A percentile compares a stretch with the other conserved stretches of the same genome.
These are phyloP conservation scores for Ophioderma brevispina DNA, from an alignment of 35 echinoderm and acorn worm genomes.

Conservation along the genomic window DNA sequence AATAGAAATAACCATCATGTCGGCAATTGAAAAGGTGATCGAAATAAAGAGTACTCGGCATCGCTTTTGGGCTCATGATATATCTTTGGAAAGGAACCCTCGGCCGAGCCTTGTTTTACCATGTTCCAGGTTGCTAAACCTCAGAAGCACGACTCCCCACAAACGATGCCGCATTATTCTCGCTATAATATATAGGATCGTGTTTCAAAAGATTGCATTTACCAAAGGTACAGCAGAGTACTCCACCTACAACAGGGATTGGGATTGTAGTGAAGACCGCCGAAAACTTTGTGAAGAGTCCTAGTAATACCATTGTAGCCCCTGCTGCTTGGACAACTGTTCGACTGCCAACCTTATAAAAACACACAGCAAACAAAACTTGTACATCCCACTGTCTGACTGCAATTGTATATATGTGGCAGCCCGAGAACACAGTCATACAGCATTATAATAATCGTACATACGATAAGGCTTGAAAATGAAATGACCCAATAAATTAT, in stretches of 20 bases:
- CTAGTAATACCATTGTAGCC: conserved; percentile 56
- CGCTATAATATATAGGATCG: no score
- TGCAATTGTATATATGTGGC: not conserved
- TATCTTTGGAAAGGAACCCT: no score
- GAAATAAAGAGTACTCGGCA: no score
- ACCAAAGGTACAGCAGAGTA: conserved; percentile 89
- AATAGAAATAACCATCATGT: no score
- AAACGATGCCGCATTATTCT: no score
- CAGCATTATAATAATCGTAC: not conserved
- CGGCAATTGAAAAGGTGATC: no score
- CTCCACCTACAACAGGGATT: conserved; percentile 78
- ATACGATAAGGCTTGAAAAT: not conserved
- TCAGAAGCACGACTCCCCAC: no score
- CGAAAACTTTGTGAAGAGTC: conserved; percentile 75
- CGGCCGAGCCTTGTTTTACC: no score
- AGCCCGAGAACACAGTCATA: not conserved
- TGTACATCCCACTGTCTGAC: not conserved
- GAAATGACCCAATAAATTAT: not conserved
- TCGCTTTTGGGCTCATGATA: no score
- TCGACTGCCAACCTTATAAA: conserved; percentile 94
- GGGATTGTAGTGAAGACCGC: conserved; percentile 85
- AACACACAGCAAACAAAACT: no score
- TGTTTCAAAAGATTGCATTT: not conserved
- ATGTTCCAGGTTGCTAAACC: no score
- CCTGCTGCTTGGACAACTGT: conserved; percentile 69